These are phyloP conservation scores for Myripristis murdjan DNA, from an alignment of 2,797 vertebrate species.

Conservation along the genomic window DNA sequence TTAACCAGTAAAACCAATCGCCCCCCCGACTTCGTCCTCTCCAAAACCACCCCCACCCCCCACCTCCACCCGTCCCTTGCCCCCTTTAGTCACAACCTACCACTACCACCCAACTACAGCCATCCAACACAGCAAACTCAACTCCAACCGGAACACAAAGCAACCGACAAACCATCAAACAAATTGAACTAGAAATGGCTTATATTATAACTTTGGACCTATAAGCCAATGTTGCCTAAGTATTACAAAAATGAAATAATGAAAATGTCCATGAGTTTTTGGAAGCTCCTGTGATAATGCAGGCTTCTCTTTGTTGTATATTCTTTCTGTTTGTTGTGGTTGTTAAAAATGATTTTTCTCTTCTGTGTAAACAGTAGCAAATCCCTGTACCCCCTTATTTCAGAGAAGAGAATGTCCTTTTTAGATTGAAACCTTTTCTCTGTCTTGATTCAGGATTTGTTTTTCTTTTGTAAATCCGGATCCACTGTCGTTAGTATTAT, in stretches of 20 bases:
- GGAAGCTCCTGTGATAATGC: constrained; percentile 96
- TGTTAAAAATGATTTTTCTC: constrained; percentile 85
- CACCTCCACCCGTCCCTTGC: constrained; percentile 73
- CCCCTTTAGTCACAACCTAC: constrained; percentile 75
- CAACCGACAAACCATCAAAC: constrained; percentile 83
- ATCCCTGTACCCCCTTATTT: constrained; percentile 90
- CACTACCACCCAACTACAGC: constrained; percentile 84
- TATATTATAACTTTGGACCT: constrained; percentile 99
- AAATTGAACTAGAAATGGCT: constrained; percentile 99
- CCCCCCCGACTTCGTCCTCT: constrained; percentile 70
- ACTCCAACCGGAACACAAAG: constrained; percentile 84
- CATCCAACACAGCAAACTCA: constrained; percentile 86
- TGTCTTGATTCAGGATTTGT: constrained; percentile 99
- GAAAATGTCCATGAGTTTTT: constrained; percentile 89
- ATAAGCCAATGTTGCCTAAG: constrained; percentile 99
- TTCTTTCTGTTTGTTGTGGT: constrained; percentile 87
- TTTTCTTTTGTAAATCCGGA: constrained; percentile 94
- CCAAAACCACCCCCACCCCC: constrained; percentile 60
- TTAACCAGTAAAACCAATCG: constrained; percentile 75
- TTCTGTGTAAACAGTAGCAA: constrained; percentile 91
- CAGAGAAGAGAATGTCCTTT: constrained; percentile 99
- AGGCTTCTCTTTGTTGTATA: constrained; percentile 91
- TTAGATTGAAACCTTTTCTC: constrained; percentile 95
- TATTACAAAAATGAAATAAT: constrained; percentile 96
- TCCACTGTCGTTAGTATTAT: constrained; percentile 98